Base-by-base conservation (phyloP, 2,797 vertebrate genomes). In the Bovichtus variegatus region DNA sequence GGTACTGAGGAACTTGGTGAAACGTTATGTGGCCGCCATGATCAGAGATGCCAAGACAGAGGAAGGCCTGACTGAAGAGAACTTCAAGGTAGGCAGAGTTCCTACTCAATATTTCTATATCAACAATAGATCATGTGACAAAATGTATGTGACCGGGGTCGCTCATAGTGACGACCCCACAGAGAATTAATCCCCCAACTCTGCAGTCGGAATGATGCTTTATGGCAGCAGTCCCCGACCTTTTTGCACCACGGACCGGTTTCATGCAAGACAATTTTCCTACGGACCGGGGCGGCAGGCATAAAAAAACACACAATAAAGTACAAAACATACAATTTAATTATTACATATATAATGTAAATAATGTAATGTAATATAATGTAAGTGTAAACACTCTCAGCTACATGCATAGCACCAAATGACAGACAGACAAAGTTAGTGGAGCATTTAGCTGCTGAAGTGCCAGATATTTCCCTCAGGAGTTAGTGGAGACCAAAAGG, bases 21-120 rank as follows among this genome's bases (percentile, higher is more conserved):
- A 99, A 88, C 95, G 98, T 16, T 99, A 99, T 1, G 98, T 99
- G 47, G 98, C 98, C 0, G 98, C 98, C n/a, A 99, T 99, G 98
- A 99, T 99, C 88, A 96, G 98, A 95, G 97, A 99, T 81, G 98
- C 97, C 66, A 99, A 99, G 93, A 99, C 97, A 15, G 98, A 99
- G 74, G 98, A 98, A 84, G 98, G 98, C 27, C 88, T 99, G 78
- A 99, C 98, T 0, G 98, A 99, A 78, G 98, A 99, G 83, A 99
- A 99, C 93, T 99, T 99, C 82, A 99, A 99, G 97, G 98, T 98
- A 90, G 63, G 40, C 16, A 57, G 27, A 54, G 57, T 67, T 74
- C 19, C 8, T 23, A 13, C 41, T 49, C 7, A 44, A 9, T 38
- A 46, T 40, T 36, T 72, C 19, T 27, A n/a, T 21, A 41, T 60